Evolutionary conservation across 92 coral and sea anemone species (phyloP).

Genomic region (Epizoanthus stellaris): DNA sequence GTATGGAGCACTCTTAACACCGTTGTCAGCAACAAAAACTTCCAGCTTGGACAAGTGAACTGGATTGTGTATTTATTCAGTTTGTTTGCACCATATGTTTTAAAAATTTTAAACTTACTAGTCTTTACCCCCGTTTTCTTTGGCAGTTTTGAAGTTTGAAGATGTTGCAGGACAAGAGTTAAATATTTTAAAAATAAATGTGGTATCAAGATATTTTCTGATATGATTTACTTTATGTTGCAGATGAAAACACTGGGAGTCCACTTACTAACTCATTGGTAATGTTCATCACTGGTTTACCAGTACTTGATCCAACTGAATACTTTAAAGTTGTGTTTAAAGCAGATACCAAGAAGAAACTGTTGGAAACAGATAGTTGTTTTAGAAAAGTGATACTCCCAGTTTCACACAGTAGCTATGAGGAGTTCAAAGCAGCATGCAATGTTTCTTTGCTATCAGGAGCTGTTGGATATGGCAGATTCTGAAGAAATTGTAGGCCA

Average conservation of each 20-base stretch:
- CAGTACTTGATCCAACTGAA: conserved; percentile 4
- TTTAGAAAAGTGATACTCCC: conserved; percentile 38
- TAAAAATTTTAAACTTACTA: too few species aligned
- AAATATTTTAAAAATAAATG: too few species aligned
- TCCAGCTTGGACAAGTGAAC: too few species aligned
- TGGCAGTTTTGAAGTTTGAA: too few species aligned
- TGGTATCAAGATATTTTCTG: too few species aligned
- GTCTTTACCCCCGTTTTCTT: too few species aligned
- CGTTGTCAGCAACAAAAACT: too few species aligned
- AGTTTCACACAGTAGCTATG: conserved; percentile 29
- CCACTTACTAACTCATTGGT: conserved; percentile 29
- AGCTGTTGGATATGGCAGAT: conserved; percentile 45
- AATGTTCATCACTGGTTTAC: conserved; percentile 23
- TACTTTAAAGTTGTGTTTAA: conserved; percentile 25
- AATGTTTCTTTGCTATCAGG: conserved; percentile 28
- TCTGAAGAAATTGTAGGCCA: not conserved
- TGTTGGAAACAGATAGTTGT: conserved; percentile 44
- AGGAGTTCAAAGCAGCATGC: conserved; percentile 26
- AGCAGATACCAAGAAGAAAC: conserved; percentile 7
- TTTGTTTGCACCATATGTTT: too few species aligned
- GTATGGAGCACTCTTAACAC: too few species aligned
- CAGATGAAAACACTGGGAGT: conserved; percentile 14
- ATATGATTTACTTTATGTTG: not conserved
- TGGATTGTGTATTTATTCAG: too few species aligned
- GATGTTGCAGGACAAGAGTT: too few species aligned